These are phyloP conservation scores for Eclectus roratus DNA, from an alignment of 2,113 vertebrate species.

Conservation along the genomic window DNA sequence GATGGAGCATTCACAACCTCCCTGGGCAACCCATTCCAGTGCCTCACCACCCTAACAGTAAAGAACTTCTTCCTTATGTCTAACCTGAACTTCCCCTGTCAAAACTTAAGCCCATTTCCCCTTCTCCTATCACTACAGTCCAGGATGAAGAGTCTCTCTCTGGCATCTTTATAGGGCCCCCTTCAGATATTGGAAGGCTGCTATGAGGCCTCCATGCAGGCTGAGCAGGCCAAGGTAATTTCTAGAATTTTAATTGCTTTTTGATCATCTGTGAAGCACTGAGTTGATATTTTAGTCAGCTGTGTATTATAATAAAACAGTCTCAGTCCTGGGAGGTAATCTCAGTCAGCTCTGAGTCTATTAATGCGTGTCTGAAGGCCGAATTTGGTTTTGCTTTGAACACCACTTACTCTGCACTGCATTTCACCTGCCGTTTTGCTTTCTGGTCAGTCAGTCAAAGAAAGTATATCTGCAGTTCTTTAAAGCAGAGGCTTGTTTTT, in stretches of 20 bases:
- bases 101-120: neutral
- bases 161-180: neutral
- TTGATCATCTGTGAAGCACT: neutral
- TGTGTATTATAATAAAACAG: neutral
- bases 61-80: neutral
- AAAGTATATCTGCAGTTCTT: neutral
- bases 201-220: neutral
- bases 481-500: neutral
- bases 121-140: neutral
- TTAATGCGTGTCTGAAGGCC: neutral
- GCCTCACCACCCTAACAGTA: neutral
- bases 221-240: neutral
- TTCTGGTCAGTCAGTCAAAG: neutral
- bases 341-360: neutral
- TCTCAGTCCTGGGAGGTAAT: neutral
- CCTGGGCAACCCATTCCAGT: too few relatives aligned
- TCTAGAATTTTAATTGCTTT: neutral
- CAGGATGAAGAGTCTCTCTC: neutral
- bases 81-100: neutral
- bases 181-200: neutral
- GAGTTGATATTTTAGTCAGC: neutral
- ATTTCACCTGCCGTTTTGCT: neutral
- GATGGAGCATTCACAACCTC: too few relatives aligned
- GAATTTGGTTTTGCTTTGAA: neutral
- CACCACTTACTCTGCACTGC: neutral